Percentiles rank a stretch among this genome's conserved stretches.
Evolutionary conservation across 2,888 invertebrate genomes (phyloP).

Genomic region (Xanthorhoe designata): DNA sequence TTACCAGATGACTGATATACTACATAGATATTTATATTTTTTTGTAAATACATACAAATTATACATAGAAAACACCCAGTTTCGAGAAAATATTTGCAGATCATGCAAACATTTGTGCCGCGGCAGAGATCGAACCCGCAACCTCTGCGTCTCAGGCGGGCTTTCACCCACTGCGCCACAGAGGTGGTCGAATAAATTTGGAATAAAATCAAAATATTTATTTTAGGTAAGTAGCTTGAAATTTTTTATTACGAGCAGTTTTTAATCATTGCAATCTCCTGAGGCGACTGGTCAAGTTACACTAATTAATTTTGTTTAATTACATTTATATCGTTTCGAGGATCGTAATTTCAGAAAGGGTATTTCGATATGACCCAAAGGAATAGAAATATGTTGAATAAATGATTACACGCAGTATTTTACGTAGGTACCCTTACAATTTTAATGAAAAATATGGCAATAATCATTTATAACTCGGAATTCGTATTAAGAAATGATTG

Average conservation of each 20-base stretch:
- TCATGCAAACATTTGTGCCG: too few relatives aligned
- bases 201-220: too few relatives aligned
- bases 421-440: neutral
- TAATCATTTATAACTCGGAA: neutral
- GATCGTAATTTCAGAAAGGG: constrained; percentile 28
- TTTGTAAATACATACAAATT: too few relatives aligned
- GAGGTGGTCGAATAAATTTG: too few relatives aligned
- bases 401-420: neutral
- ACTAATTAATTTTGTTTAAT: constrained; percentile 46
- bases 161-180: too few relatives aligned
- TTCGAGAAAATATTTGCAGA: too few relatives aligned
- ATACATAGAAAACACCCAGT: too few relatives aligned
- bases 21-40: too few relatives aligned
- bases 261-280: constrained; percentile 40
- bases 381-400: constrained; percentile 8
- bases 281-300: constrained; percentile 35
- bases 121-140: too few relatives aligned
- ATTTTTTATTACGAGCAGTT: constrained; percentile 38
- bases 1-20: too few relatives aligned
- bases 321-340: constrained; percentile 35
- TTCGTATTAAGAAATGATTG: neutral
- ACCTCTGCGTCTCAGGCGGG: too few relatives aligned
- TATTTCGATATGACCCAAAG: constrained; percentile 11
- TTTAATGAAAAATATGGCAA: neutral
- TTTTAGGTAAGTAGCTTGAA: neutral